Conservation (phyloP, 2,888 invertebrate species). For the Arrhopalites spinosus region DNA sequence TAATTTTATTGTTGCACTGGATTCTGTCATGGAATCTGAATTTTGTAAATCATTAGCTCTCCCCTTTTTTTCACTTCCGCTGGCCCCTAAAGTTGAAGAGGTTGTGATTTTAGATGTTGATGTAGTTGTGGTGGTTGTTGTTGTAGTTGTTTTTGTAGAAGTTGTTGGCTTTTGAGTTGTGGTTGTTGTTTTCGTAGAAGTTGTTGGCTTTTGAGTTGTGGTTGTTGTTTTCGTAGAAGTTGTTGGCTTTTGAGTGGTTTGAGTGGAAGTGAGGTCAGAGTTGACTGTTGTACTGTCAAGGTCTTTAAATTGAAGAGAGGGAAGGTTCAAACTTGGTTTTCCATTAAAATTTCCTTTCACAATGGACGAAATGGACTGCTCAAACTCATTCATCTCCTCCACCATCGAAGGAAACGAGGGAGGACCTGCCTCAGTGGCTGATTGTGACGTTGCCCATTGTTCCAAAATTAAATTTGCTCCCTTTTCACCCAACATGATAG, state of each 20-base stretch:
- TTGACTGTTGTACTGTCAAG: background rate
- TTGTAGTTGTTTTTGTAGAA: background rate
- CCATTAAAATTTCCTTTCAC: background rate
- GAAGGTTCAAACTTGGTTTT: background rate
- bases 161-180: background rate
- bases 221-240: background rate
- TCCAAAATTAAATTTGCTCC: background rate
- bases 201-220: background rate
- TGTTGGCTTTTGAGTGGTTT: background rate
- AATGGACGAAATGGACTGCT: background rate
- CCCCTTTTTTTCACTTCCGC: background rate
- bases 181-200: background rate
- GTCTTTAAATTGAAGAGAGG: too few relatives aligned
- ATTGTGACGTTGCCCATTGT: background rate
- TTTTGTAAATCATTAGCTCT: background rate
- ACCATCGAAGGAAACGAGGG: too few relatives aligned
- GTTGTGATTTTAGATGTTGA: background rate
- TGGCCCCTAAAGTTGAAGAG: background rate
- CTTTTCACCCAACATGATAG: slow-evolving; percentile 4
- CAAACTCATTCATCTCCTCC: background rate
- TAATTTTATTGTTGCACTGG: background rate
- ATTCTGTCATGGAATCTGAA: background rate
- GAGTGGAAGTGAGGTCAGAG: background rate
- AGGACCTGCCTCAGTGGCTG: too few relatives aligned
- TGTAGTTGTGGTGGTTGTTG: background rate